Evolutionary conservation across 2,113 vertebrate genomes (phyloP), one percentile per base, ranked within the genome.

Genomic region (Otocyon megalotis): DNA sequence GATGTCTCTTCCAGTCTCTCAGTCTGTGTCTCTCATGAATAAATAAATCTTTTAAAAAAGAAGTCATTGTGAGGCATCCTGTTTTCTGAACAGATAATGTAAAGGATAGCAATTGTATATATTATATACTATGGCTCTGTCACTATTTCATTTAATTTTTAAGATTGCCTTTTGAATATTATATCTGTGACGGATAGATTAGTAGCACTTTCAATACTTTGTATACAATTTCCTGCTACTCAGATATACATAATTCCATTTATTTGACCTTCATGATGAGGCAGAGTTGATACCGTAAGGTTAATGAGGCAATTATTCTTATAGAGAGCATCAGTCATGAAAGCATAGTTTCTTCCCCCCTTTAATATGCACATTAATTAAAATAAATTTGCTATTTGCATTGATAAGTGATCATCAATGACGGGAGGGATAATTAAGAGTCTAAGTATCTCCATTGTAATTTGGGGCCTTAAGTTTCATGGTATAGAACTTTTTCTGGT

Each of bases 241-340:
- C 50, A 96, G 95, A 98, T 97, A 30, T 93, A 82, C n/a, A 96
- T 87, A 80, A 74, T 95, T 98, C 90, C 88, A 97, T 88, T 98
- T 97, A 97, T 96, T 98, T 98, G 98, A 98, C 97, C 95, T 98
- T 98, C 92, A 72, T 93, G 97, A 97, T 97, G 96, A 98, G 56
- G 94, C 97, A 94, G 95, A 79, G 50, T 97, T 98, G 90, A 94
- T 97, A 97, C 28, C 96, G 92, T 98, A 94, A 98, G 90, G 96
- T 97, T 98, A 98, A 98, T 98, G 97, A 98, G 77, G 50, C 92
- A 97, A 98, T 98, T 98, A 98, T 97, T 98, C 97, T 98, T 97
- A 93, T 87, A 77, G 88, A 98, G 97, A 98, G 98, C 90, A 97
- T 63, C 85, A 96, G 90, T 94, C 96, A 98, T 96, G 91, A 97